Percentiles rank a stretch among this genome's conserved stretches.
These are phyloP conservation scores for Zaprionus nigranus DNA, from an alignment of 1,140 invertebrate species.

Conservation along the genomic window DNA sequence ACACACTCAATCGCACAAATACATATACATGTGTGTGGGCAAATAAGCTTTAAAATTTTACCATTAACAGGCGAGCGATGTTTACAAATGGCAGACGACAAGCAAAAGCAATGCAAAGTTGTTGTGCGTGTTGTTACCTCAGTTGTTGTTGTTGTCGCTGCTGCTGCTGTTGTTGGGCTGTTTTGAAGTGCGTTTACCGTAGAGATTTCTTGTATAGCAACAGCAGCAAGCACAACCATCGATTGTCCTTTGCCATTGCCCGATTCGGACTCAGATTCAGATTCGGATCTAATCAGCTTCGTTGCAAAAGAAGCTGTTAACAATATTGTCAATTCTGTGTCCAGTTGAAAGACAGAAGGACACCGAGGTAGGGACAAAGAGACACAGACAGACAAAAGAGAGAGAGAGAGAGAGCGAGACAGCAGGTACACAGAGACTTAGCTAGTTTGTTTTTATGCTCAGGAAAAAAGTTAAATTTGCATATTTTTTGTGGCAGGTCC, in stretches of 20 bases:
- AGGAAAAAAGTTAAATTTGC: slow-evolving; percentile 72
- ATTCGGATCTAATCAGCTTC: slow-evolving; percentile 74
- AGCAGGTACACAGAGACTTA: slow-evolving; percentile 30
- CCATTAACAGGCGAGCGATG: slow-evolving; percentile 57
- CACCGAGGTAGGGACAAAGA: neutral
- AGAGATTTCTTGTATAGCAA: slow-evolving; percentile 38
- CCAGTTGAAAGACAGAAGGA: neutral
- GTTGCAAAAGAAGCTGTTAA: slow-evolving; percentile 74
- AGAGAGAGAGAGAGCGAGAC: neutral
- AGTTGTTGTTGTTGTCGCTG: neutral
- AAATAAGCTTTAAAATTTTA: slow-evolving; percentile 76
- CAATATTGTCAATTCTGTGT: slow-evolving; percentile 75
- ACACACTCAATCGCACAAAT: slow-evolving; percentile 10
- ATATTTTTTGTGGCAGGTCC: slow-evolving; percentile 41
- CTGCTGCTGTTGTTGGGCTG: slow-evolving; percentile 21
- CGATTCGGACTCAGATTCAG: neutral
- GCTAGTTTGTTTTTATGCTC: slow-evolving; percentile 75
- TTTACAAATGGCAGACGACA: slow-evolving; percentile 53
- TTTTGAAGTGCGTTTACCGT: slow-evolving; percentile 55
- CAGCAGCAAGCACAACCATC: slow-evolving; percentile 32
- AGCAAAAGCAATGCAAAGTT: slow-evolving; percentile 44
- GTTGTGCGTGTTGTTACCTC: slow-evolving; percentile 9
- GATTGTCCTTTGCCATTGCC: slow-evolving; percentile 20
- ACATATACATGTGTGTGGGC: slow-evolving; percentile 30
- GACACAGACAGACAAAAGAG: slow-evolving; percentile 11